These are phyloP conservation scores for Phragmatobia fuliginosa DNA, from an alignment of 2,888 invertebrate species.

Conservation along the genomic window DNA sequence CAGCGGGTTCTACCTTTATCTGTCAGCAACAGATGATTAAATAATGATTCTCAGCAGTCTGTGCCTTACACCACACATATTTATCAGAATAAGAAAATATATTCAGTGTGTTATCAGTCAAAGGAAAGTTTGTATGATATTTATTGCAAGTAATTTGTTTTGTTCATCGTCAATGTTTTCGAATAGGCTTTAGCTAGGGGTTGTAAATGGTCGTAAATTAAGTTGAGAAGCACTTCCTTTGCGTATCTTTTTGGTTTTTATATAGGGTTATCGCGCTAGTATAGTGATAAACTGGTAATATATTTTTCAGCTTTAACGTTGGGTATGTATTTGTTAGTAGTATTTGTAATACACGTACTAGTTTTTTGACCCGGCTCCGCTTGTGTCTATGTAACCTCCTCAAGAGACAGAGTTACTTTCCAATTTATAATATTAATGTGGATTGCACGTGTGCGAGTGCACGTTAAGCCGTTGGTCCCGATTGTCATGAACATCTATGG, in stretches of 20 bases:
- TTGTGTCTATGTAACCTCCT: too few species aligned
- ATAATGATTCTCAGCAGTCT: slow-evolving; percentile 2
- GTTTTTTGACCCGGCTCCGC: too few species aligned
- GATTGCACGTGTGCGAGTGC: too few species aligned
- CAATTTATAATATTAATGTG: too few species aligned
- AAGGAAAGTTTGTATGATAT: slow-evolving; percentile 25
- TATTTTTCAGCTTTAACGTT: background rate
- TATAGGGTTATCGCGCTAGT: background rate
- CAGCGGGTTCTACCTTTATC: too few species aligned
- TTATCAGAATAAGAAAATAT: slow-evolving; percentile 53
- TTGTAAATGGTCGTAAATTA: slow-evolving; percentile 15
- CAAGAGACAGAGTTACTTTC: too few species aligned
- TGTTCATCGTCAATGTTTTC: slow-evolving; percentile 2
- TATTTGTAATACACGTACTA: too few species aligned
- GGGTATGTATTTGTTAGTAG: background rate
- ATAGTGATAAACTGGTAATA: background rate
- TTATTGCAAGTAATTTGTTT: slow-evolving; percentile 32
- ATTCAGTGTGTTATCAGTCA: slow-evolving; percentile 42
- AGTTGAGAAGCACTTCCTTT: background rate
- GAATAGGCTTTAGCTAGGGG: slow-evolving; percentile 13
- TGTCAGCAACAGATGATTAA: background rate
- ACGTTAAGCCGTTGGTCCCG: too few species aligned
- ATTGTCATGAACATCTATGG: too few species aligned
- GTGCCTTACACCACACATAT: slow-evolving; percentile 27
- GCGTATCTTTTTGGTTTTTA: slow-evolving; percentile 28